These are phyloP conservation scores for Seriola rivoliana DNA, from an alignment of 2,113 vertebrate species.

Conservation along the genomic window DNA sequence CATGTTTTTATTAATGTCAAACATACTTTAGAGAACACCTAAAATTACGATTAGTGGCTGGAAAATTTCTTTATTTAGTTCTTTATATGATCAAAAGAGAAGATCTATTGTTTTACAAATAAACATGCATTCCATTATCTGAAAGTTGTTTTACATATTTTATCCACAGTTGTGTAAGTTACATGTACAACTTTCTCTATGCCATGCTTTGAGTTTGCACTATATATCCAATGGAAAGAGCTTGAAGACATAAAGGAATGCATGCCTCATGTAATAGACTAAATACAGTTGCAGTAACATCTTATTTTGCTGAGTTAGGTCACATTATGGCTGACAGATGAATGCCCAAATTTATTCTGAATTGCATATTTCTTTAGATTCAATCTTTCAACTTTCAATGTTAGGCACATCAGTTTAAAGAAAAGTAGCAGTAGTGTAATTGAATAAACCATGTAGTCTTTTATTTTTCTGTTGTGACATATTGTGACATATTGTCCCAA, in stretches of 20 bases:
- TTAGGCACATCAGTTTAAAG: background rate
- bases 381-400: background rate
- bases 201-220: background rate
- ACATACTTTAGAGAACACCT: background rate
- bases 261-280: background rate
- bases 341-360: background rate
- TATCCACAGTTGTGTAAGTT: background rate
- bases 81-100: background rate
- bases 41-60: background rate
- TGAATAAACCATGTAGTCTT: constrained; percentile 3
- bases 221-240: background rate
- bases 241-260: background rate
- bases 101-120: background rate
- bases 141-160: too few species aligned
- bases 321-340: background rate
- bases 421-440: background rate
- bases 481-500: constrained; percentile 7
- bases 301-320: background rate
- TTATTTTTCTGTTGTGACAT: constrained; percentile 18
- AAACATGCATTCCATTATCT: background rate
- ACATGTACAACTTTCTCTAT: background rate
- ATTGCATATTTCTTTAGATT: background rate
- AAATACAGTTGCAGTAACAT: background rate
- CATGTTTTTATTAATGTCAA: background rate
- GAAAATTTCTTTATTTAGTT: background rate